Percentiles rank a stretch among this genome's conserved stretches.
phyloP scores from a whole-genome alignment of 2,113 vertebrate species.

The Symphodus melops region DNA sequence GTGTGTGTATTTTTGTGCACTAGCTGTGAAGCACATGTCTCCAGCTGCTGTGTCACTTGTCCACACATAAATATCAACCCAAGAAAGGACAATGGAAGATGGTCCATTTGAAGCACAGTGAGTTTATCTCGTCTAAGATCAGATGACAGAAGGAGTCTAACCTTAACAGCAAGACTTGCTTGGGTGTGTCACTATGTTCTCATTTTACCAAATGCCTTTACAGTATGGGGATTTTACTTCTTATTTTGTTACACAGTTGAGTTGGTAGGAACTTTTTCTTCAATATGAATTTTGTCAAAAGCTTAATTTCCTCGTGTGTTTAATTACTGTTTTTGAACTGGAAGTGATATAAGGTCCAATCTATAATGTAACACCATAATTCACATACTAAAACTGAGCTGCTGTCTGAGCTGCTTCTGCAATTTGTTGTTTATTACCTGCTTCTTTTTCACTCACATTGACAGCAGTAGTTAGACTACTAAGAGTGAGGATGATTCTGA shows the following conservation, averaged over 20 bases:
- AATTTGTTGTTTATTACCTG: neutral
- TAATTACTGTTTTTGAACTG: slow-evolving; percentile 18
- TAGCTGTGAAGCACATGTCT: slow-evolving; percentile 25
- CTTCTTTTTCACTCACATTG: slow-evolving; percentile 3
- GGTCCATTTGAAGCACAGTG: neutral
- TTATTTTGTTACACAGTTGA: neutral
- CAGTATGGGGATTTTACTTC: neutral
- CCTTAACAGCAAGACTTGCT: slow-evolving; percentile 35
- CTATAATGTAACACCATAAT: slow-evolving; percentile 17
- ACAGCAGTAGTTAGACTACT: neutral
- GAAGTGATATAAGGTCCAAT: slow-evolving; percentile 5
- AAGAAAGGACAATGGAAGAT: slow-evolving; percentile 21
- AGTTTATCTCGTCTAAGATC: slow-evolving; percentile 3
- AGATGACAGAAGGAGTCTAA: slow-evolving; percentile 12
- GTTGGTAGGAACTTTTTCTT: too few relatives aligned
- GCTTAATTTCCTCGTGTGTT: too few relatives aligned
- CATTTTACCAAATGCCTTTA: neutral
- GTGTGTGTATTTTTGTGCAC: slow-evolving; percentile 40
- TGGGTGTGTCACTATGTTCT: slow-evolving; percentile 22
- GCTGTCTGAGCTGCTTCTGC: too few relatives aligned
- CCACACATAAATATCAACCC: slow-evolving; percentile 19
- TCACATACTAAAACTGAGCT: too few relatives aligned
- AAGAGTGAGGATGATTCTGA: neutral
- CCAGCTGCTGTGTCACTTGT: slow-evolving; percentile 48
- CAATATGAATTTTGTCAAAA: too few relatives aligned